phyloP scores from a whole-genome alignment of 2,113 vertebrate genomes.

The Myocastor coypus region DNA sequence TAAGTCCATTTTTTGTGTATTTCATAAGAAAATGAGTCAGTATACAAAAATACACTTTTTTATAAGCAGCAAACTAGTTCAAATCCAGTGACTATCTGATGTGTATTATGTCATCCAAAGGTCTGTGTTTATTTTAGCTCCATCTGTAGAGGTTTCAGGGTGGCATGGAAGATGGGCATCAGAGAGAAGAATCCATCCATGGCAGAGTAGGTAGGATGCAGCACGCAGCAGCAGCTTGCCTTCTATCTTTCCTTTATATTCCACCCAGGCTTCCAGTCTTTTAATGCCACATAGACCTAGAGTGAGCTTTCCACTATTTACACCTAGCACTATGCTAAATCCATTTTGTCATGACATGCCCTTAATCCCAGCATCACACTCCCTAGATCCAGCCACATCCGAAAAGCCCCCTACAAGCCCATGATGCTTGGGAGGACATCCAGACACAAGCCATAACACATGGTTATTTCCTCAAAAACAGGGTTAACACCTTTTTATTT shows the following conservation, averaged over 20 bases:
- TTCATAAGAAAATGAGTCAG: constrained; percentile 12
- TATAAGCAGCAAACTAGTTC: neutral
- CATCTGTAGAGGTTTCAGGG: neutral
- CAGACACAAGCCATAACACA: neutral
- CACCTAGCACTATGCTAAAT: neutral
- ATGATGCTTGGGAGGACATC: neutral
- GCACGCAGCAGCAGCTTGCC: neutral
- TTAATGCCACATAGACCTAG: neutral
- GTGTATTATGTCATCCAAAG: neutral
- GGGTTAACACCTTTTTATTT: constrained; percentile 5
- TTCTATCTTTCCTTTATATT: neutral
- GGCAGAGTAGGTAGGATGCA: neutral
- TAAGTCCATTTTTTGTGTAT: constrained; percentile 21
- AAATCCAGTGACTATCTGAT: neutral
- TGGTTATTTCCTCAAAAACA: neutral
- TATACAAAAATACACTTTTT: constrained; percentile 32
- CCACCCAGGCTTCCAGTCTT: neutral
- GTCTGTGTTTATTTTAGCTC: neutral
- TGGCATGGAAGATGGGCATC: neutral
- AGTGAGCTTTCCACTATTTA: neutral
- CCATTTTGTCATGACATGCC: neutral
- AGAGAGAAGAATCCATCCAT: neutral
- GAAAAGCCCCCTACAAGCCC: neutral
- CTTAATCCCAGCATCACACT: neutral
- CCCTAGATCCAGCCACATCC: neutral